phyloP scores from a whole-genome alignment of 2,797 vertebrate species.

The Helicolenus hilgendorfi region DNA sequence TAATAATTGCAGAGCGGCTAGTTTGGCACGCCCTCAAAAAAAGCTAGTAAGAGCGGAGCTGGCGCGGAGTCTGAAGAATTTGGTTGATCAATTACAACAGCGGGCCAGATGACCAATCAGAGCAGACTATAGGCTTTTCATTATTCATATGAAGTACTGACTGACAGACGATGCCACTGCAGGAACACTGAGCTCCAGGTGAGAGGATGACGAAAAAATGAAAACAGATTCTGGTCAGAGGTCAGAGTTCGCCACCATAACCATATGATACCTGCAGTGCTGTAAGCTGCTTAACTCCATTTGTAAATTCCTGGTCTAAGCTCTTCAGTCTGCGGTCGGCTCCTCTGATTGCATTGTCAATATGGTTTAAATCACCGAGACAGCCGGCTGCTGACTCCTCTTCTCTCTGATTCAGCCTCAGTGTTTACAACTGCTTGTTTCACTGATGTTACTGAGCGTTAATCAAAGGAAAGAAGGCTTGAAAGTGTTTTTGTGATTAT shows the following conservation, averaged over 20 bases:
- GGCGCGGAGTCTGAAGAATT: too few species aligned
- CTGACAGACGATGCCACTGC: neutral
- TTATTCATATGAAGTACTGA: neutral
- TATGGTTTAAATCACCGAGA: conserved; percentile 62
- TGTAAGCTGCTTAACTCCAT: conserved; percentile 79
- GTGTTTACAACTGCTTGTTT: conserved; percentile 6
- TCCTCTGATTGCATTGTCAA: conserved; percentile 58
- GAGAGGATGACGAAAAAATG: neutral
- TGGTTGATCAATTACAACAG: too few species aligned
- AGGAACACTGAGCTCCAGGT: neutral
- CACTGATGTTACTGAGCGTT: neutral
- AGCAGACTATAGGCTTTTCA: too few species aligned
- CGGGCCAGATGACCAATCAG: too few species aligned
- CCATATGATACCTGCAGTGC: conserved; percentile 72
- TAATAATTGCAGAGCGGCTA: fast-evolving
- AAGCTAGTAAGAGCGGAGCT: too few species aligned
- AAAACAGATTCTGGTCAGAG: conserved; percentile 1
- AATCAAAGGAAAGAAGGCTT: neutral
- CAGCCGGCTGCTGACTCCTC: conserved; percentile 38
- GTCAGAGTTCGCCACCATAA: conserved; percentile 45
- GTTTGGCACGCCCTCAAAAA: too few species aligned
- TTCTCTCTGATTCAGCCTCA: conserved; percentile 12
- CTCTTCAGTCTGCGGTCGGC: conserved; percentile 27
- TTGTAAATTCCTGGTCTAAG: conserved; percentile 75
- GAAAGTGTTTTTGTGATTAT: neutral